A percentile compares a stretch with the other conserved stretches of the same genome.
Conservation (phyloP, 2,113 vertebrate species). For the Siniperca chuatsi region DNA sequence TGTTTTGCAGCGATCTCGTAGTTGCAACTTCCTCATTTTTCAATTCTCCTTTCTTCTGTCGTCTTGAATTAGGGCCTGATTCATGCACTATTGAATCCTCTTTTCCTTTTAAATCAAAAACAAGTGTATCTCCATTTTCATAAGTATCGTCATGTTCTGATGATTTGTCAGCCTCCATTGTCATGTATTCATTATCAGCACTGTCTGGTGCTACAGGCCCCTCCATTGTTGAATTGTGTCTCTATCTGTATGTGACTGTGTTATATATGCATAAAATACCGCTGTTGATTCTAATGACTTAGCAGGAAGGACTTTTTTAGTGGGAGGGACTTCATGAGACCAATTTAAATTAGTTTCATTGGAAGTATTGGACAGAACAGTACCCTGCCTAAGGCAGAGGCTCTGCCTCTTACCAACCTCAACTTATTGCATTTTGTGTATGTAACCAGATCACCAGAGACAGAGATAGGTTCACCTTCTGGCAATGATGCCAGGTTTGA, state of each 20-base stretch:
- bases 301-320: background rate
- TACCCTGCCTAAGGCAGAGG: background rate
- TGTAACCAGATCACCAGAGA: background rate
- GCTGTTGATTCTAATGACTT: background rate
- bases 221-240: conserved; percentile 15
- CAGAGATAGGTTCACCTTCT: background rate
- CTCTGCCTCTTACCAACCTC: background rate
- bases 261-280: background rate
- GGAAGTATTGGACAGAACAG: background rate
- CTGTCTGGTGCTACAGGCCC: background rate
- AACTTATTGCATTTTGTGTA: background rate
- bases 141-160: background rate
- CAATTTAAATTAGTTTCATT: background rate
- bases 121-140: conserved; percentile 24
- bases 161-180: conserved; percentile 28
- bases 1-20: background rate
- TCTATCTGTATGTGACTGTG: background rate
- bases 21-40: background rate
- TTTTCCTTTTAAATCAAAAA: background rate
- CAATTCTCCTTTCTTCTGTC: background rate
- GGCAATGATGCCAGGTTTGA: background rate
- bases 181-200: conserved; percentile 37
- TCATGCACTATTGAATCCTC: background rate
- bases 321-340: conserved; percentile 12
- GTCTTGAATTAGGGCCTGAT: background rate